Evolutionary conservation across 2,797 vertebrate genomes (phyloP).

Genomic region (Miichthys miiuy): DNA sequence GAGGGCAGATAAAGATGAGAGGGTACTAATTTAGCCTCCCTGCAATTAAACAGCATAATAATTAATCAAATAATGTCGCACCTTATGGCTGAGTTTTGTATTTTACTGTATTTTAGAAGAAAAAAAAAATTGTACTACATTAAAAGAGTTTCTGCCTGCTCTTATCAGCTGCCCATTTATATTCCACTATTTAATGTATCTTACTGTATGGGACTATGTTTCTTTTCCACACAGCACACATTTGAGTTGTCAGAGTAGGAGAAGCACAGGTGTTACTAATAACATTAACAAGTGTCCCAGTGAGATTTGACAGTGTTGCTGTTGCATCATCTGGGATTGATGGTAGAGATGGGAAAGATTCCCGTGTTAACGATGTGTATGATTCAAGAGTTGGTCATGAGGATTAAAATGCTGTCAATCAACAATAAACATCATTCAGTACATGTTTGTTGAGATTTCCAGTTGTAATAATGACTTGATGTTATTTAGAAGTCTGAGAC

Average conservation of each 20-base stretch:
- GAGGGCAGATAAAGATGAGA: conserved; percentile 8
- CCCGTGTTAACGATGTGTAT: too few relatives aligned
- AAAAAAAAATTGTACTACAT: too few relatives aligned
- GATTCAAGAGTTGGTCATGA: too few relatives aligned
- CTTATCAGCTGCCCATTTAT: not conserved
- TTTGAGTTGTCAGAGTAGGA: not conserved
- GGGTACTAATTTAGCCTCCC: not conserved
- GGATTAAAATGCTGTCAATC: not conserved
- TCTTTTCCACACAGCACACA: not conserved
- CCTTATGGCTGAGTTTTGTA: not conserved
- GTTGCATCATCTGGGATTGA: too few relatives aligned
- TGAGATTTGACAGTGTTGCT: too few relatives aligned
- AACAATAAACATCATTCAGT: not conserved
- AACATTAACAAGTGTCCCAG: not conserved
- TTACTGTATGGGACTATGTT: not conserved
- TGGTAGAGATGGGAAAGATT: too few relatives aligned
- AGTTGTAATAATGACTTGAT: not conserved
- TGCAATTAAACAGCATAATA: conserved; percentile 12
- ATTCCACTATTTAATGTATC: not conserved
- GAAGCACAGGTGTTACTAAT: not conserved
- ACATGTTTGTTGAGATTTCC: not conserved
- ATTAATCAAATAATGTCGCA: not conserved
- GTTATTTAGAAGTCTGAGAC: not conserved
- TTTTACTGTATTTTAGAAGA: not conserved
- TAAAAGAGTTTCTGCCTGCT: not conserved